A percentile compares a stretch with the other conserved stretches of the same genome.
Conservation (phyloP, 2,113 vertebrate genomes). For the Burhinus oedicnemus region DNA sequence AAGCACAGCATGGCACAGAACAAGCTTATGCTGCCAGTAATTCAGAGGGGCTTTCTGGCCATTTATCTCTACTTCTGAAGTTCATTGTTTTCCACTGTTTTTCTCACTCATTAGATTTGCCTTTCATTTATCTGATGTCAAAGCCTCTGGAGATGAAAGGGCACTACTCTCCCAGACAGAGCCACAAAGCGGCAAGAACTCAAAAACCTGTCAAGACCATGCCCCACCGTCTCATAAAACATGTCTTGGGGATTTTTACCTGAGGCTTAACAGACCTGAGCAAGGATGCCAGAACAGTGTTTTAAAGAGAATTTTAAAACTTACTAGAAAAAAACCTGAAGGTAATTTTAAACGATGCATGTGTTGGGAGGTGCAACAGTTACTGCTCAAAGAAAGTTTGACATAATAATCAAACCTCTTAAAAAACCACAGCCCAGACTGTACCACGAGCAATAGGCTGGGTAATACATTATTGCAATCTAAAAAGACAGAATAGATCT, state of each 20-base stretch:
- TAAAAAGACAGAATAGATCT: not conserved
- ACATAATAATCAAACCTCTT: not conserved
- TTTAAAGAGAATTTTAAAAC: not conserved
- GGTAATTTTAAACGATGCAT: not conserved
- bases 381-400: not conserved
- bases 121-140: slow-evolving; percentile 54
- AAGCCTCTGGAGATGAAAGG: slow-evolving; percentile 52
- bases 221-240: not conserved
- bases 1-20: slow-evolving; percentile 63
- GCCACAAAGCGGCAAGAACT: not conserved
- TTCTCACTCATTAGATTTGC: slow-evolving; percentile 42
- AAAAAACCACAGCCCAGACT: not conserved
- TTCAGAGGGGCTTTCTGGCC: slow-evolving; percentile 42
- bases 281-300: not conserved
- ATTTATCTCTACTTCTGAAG: slow-evolving; percentile 59
- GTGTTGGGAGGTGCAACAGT: not conserved
- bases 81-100: slow-evolving; percentile 66
- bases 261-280: slow-evolving; percentile 11
- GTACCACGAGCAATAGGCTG: not conserved
- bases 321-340: not conserved
- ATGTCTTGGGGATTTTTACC: not conserved
- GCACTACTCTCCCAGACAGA: slow-evolving; percentile 10
- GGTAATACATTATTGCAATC: not conserved
- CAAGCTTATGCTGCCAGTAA: slow-evolving; percentile 42
- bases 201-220: not conserved